Conservation (phyloP, 2,888 invertebrate genomes). For the Lydus trimaculatus region DNA sequence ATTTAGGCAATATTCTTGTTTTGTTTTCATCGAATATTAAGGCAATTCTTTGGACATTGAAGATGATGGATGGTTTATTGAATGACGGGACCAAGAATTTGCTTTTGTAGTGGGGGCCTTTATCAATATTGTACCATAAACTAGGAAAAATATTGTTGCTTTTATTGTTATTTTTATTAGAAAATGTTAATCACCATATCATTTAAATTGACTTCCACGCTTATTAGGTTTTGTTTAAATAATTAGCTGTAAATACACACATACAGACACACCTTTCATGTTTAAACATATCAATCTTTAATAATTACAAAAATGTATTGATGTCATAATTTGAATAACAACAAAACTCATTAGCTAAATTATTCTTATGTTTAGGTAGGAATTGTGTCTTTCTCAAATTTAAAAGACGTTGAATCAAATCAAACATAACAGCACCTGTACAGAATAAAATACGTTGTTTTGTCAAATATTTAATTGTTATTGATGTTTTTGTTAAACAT, state of each 20-base stretch:
- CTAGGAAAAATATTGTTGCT: constrained; percentile 14
- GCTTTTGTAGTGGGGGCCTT: constrained; percentile 47
- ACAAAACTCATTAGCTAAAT: constrained; percentile 91
- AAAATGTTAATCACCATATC: constrained; percentile 8
- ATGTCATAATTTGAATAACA: constrained; percentile 90
- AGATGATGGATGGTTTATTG: not conserved
- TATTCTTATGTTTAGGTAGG: constrained; percentile 83
- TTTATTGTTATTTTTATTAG: constrained; percentile 14
- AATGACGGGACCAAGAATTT: constrained; percentile 47
- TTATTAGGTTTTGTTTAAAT: too few species aligned
- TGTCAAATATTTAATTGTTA: constrained; percentile 75
- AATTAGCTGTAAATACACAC: constrained; percentile 18
- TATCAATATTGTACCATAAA: constrained; percentile 18
- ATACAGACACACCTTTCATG: constrained; percentile 40
- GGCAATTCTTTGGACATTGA: not conserved
- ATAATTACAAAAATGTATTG: constrained; percentile 57
- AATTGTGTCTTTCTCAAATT: constrained; percentile 73
- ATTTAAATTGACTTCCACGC: constrained; percentile 28
- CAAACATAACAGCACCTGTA: constrained; percentile 85
- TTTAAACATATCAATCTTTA: constrained; percentile 48
- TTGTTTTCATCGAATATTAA: not conserved
- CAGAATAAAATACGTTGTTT: constrained; percentile 84
- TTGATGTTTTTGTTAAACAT: constrained; percentile 83
- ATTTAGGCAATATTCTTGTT: not conserved
- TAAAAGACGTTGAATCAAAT: constrained; percentile 71